Evolutionary conservation across 2,888 invertebrate species (phyloP).

Genomic region (Spatulosminthurus flaviceps): DNA sequence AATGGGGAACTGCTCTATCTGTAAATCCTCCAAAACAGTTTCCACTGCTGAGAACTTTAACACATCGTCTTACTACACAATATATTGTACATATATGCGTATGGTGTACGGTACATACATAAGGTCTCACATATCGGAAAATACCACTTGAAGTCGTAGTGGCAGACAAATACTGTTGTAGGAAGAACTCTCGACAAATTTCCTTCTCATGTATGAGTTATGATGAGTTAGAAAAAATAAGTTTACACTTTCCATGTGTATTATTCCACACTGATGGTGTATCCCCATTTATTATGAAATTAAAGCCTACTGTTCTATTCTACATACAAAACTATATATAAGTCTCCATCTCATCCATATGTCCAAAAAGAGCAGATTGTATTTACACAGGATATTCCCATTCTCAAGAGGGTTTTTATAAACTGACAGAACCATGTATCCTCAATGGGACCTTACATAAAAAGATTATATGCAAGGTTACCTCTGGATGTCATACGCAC

Average conservation of each 20-base stretch:
- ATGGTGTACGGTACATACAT: too few species aligned
- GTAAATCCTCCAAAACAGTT: not conserved
- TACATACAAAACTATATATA: too few species aligned
- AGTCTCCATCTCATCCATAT: not conserved
- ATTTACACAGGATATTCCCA: too few species aligned
- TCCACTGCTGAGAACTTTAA: too few species aligned
- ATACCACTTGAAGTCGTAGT: too few species aligned
- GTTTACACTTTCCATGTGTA: slow-evolving; percentile 12
- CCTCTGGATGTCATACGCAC: not conserved
- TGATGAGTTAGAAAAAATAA: not conserved
- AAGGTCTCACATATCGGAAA: too few species aligned
- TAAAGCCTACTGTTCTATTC: not conserved
- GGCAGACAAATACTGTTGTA: not conserved
- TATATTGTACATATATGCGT: too few species aligned
- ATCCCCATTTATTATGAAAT: slow-evolving; percentile 18
- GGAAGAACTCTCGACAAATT: not conserved
- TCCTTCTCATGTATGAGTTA: not conserved
- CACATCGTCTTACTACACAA: too few species aligned
- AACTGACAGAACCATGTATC: too few species aligned
- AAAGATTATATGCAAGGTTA: slow-evolving; percentile 5
- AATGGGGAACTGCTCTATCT: not conserved
- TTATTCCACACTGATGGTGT: slow-evolving; percentile 2
- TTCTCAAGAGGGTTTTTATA: too few species aligned
- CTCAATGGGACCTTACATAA: not conserved
- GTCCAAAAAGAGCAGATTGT: not conserved